Evolutionary conservation across 2,797 vertebrate species (phyloP).

Genomic region (Sebastes steindachneri): DNA sequence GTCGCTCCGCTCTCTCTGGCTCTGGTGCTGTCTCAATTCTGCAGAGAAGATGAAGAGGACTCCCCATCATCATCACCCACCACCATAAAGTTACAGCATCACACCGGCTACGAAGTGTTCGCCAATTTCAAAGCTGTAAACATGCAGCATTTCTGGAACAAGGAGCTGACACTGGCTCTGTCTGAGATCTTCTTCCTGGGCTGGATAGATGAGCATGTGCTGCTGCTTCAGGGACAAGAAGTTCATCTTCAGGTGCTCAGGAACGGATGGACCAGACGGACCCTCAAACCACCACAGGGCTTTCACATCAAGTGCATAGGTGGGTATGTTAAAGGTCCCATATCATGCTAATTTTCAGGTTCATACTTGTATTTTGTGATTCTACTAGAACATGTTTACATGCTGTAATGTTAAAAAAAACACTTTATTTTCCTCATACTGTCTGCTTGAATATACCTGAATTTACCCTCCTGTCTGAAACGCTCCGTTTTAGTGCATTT

Average conservation of each 20-base stretch:
- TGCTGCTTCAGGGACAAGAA: constrained; percentile 93
- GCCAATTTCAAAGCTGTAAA: constrained; percentile 95
- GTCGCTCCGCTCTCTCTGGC: constrained; percentile 94
- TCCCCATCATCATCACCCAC: not conserved
- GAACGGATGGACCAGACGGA: constrained; percentile 91
- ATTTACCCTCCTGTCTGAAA: no score
- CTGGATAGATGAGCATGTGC: constrained; percentile 94
- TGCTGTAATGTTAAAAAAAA: no score
- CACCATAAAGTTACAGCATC: constrained; percentile 79
- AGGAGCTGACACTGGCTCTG: constrained; percentile 90
- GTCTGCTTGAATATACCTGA: no score
- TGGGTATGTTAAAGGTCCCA: constrained; percentile 56
- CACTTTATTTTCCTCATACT: no score
- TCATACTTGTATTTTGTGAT: no score
- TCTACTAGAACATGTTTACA: no score
- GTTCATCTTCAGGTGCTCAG: constrained; percentile 92
- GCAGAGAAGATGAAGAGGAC: constrained; percentile 46
- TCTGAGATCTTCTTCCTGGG: constrained; percentile 94
- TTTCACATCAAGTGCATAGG: constrained; percentile 93
- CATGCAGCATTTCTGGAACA: constrained; percentile 97
- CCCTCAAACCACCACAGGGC: constrained; percentile 90
- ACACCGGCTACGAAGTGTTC: constrained; percentile 93
- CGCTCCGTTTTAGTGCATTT: no score
- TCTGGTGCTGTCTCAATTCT: constrained; percentile 87
- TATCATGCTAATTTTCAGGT: no score